These are phyloP conservation scores for Zophobas morio DNA, from an alignment of 1,140 invertebrate genomes.

Conservation along the genomic window DNA sequence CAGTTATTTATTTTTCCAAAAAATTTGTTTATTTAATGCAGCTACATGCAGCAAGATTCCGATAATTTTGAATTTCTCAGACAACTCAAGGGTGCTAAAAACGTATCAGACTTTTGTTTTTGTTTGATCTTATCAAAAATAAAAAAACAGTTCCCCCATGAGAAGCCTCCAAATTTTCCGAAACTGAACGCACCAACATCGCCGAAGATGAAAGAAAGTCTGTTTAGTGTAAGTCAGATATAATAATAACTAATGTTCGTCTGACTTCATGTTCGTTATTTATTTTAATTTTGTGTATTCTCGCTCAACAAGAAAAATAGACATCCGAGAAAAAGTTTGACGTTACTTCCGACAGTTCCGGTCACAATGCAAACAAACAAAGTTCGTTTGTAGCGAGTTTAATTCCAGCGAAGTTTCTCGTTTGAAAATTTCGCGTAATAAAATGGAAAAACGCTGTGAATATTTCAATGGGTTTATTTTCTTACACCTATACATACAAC, in stretches of 20 bases:
- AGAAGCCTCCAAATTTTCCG: neutral
- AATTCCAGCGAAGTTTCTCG: neutral
- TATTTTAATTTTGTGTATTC: constrained; percentile 24
- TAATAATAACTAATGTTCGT: constrained; percentile 30
- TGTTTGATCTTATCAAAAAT: neutral
- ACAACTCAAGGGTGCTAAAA: neutral
- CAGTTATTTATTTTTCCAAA: too few species aligned
- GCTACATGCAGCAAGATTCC: too few species aligned
- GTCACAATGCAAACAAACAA: constrained; percentile 29
- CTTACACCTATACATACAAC: constrained; percentile 30
- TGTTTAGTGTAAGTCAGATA: constrained; percentile 19
- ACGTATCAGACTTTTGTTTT: neutral
- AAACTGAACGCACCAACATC: constrained; percentile 6
- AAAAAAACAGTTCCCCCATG: too few species aligned
- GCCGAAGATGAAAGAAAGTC: neutral
- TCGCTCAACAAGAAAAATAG: constrained; percentile 14
- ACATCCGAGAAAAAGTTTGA: constrained; percentile 11
- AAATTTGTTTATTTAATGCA: too few species aligned
- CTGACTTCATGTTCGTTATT: constrained; percentile 19
- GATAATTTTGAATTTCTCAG: too few species aligned
- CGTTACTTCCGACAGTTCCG: constrained; percentile 29
- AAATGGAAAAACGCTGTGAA: neutral
- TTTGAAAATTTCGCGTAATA: neutral
- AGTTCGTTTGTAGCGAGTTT: neutral
- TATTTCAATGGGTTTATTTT: constrained; percentile 9